Evolutionary conservation across 2,888 invertebrate species (phyloP), one percentile per base, ranked within the genome.

Genomic region (Cheilosia scutellata): DNA sequence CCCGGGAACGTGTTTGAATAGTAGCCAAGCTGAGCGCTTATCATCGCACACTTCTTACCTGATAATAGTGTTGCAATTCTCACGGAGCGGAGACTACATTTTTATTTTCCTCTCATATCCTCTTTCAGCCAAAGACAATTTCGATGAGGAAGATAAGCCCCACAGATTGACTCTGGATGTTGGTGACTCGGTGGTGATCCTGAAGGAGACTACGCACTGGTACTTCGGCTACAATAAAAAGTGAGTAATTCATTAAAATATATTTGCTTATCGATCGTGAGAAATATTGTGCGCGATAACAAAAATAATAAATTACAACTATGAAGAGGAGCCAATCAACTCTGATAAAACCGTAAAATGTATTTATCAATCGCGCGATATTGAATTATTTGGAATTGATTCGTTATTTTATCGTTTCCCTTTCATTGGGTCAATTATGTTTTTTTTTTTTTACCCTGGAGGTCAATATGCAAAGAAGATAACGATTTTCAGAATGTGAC

Each of bases 221-320:
- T 93, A 91, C 89, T 93, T 92, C 90, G 92, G 92, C 79, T 93
- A 91, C 87, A 92, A 90, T 82, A 92, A 92, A 88, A 91, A 90
- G 92, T 92, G 82, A 91, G 92, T 91, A 76, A 2, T 55, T 29
- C n/a, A 53, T 29, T 7, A 20, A 31, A 31, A 31, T 55, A 11
- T 9, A 31, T 68, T 20, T 20, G 37, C 27, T 33, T 31, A 37
- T 25, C 44, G 31, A 37, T 29, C 40, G 40, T 63, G 79, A 55
- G 66, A 53, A 80, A 55, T 70, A 16, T 16, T 44, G 44, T 71
- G 25, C 16, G 40, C 13, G 42, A 44, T 58, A 57, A 47, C 31
- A 76, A 13, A 2, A 37, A n/a, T n/a, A 37, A 33, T 3, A 33
- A 33, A 33, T 58, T 49, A 25, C 9, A 49, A 49, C 49, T 16